Evolutionary conservation across 2,113 vertebrate genomes (phyloP).

Genomic region (Alectura lathami): DNA sequence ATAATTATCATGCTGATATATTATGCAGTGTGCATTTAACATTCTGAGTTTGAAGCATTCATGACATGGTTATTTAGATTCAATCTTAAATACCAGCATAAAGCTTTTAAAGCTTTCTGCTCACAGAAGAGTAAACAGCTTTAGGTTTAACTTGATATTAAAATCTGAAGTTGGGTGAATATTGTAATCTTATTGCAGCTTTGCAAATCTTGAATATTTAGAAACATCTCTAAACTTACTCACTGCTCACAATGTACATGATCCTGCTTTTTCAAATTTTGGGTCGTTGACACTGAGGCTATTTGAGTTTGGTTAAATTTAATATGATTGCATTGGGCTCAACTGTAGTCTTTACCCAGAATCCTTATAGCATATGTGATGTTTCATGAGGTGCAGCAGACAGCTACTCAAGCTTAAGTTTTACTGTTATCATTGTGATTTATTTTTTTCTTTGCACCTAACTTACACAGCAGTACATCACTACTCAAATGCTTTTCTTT

Average conservation of each 20-base stretch:
- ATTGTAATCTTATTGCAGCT: background rate
- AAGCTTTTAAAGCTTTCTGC: background rate
- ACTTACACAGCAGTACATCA: background rate
- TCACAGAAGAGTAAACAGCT: background rate
- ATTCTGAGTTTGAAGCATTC: background rate
- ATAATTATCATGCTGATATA: background rate
- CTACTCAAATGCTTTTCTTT: background rate
- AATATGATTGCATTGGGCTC: background rate
- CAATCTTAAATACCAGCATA: background rate
- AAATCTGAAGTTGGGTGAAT: background rate
- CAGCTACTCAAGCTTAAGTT: background rate
- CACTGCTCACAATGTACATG: background rate
- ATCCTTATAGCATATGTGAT: background rate
- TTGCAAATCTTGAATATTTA: background rate
- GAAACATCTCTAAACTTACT: background rate
- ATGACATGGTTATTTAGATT: background rate
- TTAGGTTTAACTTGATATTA: background rate
- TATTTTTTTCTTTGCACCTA: background rate
- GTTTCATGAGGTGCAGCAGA: background rate
- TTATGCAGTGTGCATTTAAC: background rate
- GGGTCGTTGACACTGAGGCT: background rate
- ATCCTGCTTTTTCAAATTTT: background rate
- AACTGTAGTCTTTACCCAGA: background rate
- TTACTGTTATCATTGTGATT: background rate
- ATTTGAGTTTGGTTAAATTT: background rate